Conservation (phyloP, 2,797 vertebrate species). For the Catostomus latipinnis region DNA sequence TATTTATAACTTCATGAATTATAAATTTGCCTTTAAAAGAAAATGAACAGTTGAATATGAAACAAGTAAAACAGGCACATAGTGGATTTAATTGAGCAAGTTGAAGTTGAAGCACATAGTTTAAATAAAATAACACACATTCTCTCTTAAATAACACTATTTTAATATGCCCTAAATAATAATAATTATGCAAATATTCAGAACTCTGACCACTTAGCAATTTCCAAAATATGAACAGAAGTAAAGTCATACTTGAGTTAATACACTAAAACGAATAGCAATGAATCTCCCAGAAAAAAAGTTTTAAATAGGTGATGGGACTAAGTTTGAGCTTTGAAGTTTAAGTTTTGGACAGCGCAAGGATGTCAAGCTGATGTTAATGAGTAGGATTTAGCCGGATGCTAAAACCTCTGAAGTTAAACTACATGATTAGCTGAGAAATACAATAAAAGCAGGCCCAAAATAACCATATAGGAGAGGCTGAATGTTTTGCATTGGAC, state of each 20-base stretch:
- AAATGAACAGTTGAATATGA: too few species aligned
- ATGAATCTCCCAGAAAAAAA: slow-evolving; percentile 13
- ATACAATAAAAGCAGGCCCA: slow-evolving; percentile 53
- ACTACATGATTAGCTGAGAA: slow-evolving; percentile 39
- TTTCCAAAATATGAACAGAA: background rate
- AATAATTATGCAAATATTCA: too few species aligned
- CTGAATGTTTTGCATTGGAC: slow-evolving; percentile 56
- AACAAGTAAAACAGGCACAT: too few species aligned
- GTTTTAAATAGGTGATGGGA: slow-evolving; percentile 41
- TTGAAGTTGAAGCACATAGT: too few species aligned
- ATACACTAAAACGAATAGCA: slow-evolving; percentile 6
- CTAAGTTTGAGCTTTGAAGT: slow-evolving; percentile 49
- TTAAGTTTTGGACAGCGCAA: slow-evolving; percentile 21
- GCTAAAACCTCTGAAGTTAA: slow-evolving; percentile 23
- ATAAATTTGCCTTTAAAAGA: too few species aligned
- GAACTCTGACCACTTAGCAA: background rate
- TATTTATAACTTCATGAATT: too few species aligned
- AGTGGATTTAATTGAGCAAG: too few species aligned
- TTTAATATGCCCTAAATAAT: too few species aligned
- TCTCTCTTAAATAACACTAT: too few species aligned
- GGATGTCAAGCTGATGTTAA: slow-evolving; percentile 32
- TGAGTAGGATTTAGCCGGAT: slow-evolving; percentile 40
- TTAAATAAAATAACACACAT: too few species aligned
- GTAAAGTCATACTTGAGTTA: slow-evolving; percentile 15
- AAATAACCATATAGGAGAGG: slow-evolving; percentile 25